Evolutionary conservation across 2,797 vertebrate species (phyloP).

Genomic region (Urocyon cinereoargenteus): DNA sequence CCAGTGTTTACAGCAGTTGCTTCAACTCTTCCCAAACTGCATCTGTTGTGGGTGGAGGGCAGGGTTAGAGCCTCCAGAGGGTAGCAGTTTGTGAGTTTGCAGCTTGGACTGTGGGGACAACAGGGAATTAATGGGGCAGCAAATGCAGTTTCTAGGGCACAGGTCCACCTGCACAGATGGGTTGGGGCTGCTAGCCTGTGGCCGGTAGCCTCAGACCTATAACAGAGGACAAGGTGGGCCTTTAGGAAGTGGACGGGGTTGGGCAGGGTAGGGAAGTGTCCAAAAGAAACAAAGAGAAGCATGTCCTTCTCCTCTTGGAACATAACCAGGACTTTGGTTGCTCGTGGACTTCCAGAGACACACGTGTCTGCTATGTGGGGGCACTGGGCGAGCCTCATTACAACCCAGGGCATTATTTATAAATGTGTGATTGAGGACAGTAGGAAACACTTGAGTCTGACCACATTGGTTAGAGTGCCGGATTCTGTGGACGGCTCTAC

Average conservation of each 20-base stretch:
- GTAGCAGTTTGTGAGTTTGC: slow-evolving; percentile 42
- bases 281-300: background rate
- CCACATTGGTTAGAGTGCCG: background rate
- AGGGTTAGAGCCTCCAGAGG: slow-evolving; percentile 38
- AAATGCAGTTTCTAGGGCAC: background rate
- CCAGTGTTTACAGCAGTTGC: slow-evolving; percentile 57
- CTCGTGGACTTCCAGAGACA: background rate
- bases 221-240: background rate
- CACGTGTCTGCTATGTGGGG: background rate
- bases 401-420: background rate
- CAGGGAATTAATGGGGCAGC: background rate
- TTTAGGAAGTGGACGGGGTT: too few relatives aligned
- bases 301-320: background rate
- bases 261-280: background rate
- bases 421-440: background rate
- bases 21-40: slow-evolving; percentile 41
- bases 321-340: background rate
- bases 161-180: background rate
- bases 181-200: background rate
- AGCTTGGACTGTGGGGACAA: slow-evolving; percentile 11
- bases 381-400: background rate
- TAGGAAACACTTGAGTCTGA: background rate
- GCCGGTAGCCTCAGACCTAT: background rate
- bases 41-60: slow-evolving; percentile 17
- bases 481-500: too few relatives aligned